Conservation (phyloP, 2,888 invertebrate genomes). For the Coelogynopora nodosa region DNA sequence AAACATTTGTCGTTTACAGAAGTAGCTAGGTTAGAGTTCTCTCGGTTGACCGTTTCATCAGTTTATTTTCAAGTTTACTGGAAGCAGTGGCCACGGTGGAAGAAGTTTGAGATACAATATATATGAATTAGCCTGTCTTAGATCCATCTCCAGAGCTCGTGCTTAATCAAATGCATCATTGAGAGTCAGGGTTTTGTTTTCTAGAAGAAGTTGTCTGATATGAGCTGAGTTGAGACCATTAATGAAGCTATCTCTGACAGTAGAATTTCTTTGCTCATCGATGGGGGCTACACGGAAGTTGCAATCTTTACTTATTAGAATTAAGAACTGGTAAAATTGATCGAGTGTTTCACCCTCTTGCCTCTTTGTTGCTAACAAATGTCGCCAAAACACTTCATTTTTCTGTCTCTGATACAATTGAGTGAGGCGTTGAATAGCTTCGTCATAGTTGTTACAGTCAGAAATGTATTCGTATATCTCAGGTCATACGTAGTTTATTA, state of each 20-base stretch:
- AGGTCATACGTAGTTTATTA: slow-evolving; percentile 32
- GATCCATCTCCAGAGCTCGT: slow-evolving; percentile 10
- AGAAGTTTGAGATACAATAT: neutral
- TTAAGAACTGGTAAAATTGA: slow-evolving; percentile 35
- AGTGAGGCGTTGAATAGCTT: neutral
- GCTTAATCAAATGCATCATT: slow-evolving; percentile 26
- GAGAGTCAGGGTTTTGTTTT: neutral
- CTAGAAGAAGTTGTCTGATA: slow-evolving; percentile 13
- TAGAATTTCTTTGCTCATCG: neutral
- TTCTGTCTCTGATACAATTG: neutral
- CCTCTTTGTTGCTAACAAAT: slow-evolving; percentile 21
- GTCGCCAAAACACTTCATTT: slow-evolving; percentile 34
- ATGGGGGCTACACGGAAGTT: neutral
- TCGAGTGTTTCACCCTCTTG: slow-evolving; percentile 21
- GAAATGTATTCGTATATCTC: slow-evolving; percentile 16
- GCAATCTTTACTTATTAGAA: neutral
- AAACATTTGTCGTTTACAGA: slow-evolving; percentile 12
- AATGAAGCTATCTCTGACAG: slow-evolving; percentile 36
- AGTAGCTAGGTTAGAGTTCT: slow-evolving; percentile 4
- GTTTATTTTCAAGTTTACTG: slow-evolving; percentile 10
- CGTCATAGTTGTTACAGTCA: slow-evolving; percentile 24
- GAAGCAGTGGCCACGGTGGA: neutral
- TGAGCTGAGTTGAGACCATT: slow-evolving; percentile 6
- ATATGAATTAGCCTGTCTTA: slow-evolving; percentile 7
- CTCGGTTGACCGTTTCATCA: neutral